Base-by-base conservation (phyloP, 2,797 vertebrate species). In the Labroides dimidiatus region DNA sequence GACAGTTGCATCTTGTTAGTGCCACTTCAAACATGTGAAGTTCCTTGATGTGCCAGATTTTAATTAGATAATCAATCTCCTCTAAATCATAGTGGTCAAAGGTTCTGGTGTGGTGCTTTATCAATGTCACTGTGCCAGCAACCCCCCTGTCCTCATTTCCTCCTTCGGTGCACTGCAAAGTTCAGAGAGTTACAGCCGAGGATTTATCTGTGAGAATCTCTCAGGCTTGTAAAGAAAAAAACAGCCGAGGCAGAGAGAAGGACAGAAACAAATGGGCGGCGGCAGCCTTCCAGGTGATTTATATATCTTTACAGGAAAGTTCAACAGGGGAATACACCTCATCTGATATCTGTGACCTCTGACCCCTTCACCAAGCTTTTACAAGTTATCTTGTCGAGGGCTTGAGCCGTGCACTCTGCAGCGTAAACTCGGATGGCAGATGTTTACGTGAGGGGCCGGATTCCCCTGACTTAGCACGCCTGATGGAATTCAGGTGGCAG, bases 61-160 rank as follows among this genome's bases (percentile, higher is more conserved):
- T 94, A 92, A 94, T 93, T 91, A 86, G 83, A 91, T 88, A 85
- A 94, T 93, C 92, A 93, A 92, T 93, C 90, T 92, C 82, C 67
- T 42, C 84, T 87, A 89, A 91, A 90, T 79, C 80, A 82, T 68
- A 12, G 64, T 75, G 81, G 84, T 84, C 69, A 49, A 36, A 83
- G 77, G 75, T 58, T 64, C 68, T 37, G 49, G 24, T 30, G 41
- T 19, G 77, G 84, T 49, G 64, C 78, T 92, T 78, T 44, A 76
- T 91, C 87, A 89, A 51, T 90, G 91, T 89, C 87, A 88, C 64
- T 4, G 10, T 82, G 63, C 78, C 81, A 87, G 81, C 81, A 71
- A 68, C 77, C 80, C 72, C 71, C 70, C 51, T 68, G 58, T 88
- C 84, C 82, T 83, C 80, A 82, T 88, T 91, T 90, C 87, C 85